Conservation (phyloP, 2,888 invertebrate species). For the Perdita meconis region DNA sequence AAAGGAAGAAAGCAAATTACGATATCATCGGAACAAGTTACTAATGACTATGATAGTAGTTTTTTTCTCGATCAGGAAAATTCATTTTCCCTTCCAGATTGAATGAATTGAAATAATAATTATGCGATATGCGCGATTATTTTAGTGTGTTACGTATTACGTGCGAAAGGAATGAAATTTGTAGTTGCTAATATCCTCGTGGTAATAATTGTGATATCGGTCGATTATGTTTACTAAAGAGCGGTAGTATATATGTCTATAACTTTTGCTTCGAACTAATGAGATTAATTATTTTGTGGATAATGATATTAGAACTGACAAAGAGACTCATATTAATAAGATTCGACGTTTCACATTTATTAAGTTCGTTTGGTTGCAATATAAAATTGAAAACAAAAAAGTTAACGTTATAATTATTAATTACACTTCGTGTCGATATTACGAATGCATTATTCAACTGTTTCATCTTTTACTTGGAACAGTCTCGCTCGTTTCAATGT, state of each 20-base stretch:
- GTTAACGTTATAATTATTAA: background rate
- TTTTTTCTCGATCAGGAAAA: conserved; percentile 3
- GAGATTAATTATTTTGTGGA: conserved; percentile 40
- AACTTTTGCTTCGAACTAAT: conserved; percentile 31
- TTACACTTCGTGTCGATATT: background rate
- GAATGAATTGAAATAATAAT: background rate
- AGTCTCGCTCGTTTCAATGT: conserved; percentile 6
- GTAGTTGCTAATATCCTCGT: conserved; percentile 21
- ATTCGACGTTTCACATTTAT: conserved; percentile 11
- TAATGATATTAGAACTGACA: background rate
- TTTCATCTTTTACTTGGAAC: background rate
- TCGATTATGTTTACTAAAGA: conserved; percentile 51
- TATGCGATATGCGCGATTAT: conserved; percentile 14
- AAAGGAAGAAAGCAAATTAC: too few relatives aligned
- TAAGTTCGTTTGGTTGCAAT: conserved; percentile 25
- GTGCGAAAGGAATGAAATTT: conserved; percentile 27
- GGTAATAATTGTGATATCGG: conserved; percentile 65
- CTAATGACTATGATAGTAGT: background rate
- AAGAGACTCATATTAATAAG: background rate
- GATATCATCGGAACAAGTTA: conserved; percentile 2
- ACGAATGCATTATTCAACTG: background rate
- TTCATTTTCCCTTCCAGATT: background rate
- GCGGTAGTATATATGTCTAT: conserved; percentile 23
- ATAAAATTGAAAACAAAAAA: background rate
- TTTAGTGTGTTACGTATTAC: background rate